Base-by-base conservation (phyloP, 2,888 invertebrate species). In the Tholera decimalis region DNA sequence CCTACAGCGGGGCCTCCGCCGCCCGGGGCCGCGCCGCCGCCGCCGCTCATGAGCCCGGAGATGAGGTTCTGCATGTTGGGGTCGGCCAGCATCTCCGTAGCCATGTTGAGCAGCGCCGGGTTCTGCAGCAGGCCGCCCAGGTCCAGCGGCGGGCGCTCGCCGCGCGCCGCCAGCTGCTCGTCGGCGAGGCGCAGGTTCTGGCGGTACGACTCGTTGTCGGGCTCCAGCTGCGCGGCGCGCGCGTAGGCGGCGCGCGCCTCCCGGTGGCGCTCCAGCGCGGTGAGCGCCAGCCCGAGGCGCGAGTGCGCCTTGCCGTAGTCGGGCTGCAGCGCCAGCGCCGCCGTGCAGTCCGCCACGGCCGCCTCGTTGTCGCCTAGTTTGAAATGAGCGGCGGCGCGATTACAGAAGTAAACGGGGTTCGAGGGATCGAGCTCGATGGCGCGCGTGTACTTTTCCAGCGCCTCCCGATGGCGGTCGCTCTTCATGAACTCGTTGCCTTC, bases 331-430 rank as follows among this genome's bases (percentile, higher is more conserved):
- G 97, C 96, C 59, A 99, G 96, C 6, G 99, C 99, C 47, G 97
- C 97, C 83, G 98, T 97, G 90, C 99, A 99, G 92, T 99, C 99
- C 57, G 97, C 97, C 57, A 99, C 97, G 13, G 99, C 98, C 69
- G 97, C 96, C 62, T 97, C 96, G 86, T 98, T 97, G 85, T 98
- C 97, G 53, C 98, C 98, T 77, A 99, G 93, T 88, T 99, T 98
- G 88, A 98, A 99, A 89, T 98, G 97, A 0, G 99, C 99, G 1
- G 99, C 99, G 49, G 99, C 99, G 79, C 99, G 97, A 90, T 99
- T 99, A 91, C 99, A 99, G 91, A 98, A 99, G 93, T 98, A 99
- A 33, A 99, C 98, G 0, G 99, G 98, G 95, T 99, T 99, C 71
- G 96, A 96, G 26, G 97, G 97, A 90, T 99, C 98, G 63, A 98